A percentile compares a stretch with the other conserved stretches of the same genome.
Conservation (phyloP, 2,888 invertebrate genomes). For the Zygaena filipendulae region DNA sequence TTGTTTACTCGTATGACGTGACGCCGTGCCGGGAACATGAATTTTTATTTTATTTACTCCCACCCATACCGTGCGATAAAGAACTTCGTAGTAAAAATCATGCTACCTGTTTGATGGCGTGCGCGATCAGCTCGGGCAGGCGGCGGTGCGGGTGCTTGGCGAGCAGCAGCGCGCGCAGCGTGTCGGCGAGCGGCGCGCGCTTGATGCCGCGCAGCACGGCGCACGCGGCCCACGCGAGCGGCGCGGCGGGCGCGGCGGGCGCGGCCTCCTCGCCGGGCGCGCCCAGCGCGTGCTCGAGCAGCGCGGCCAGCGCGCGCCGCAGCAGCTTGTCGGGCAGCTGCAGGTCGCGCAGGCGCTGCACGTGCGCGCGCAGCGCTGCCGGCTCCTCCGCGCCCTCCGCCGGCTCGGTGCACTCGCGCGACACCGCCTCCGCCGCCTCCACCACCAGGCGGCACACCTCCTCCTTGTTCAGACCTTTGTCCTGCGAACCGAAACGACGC, state of each 20-base stretch:
- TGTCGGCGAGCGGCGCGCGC: conserved; percentile 29
- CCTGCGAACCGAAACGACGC: too few relatives aligned
- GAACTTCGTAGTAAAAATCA: neutral
- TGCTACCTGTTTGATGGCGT: conserved; percentile 24
- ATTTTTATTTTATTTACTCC: too few relatives aligned
- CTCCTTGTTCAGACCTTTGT: conserved; percentile 38
- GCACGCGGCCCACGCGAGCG: conserved; percentile 17
- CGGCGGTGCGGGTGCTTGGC: conserved; percentile 26
- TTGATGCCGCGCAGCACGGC: conserved; percentile 23
- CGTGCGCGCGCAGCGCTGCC: conserved; percentile 18
- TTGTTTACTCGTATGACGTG: too few relatives aligned
- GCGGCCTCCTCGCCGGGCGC: conserved; percentile 13
- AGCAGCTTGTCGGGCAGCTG: conserved; percentile 39
- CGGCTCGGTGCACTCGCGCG: conserved; percentile 13
- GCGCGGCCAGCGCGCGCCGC: conserved; percentile 11
- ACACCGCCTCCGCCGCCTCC: conserved; percentile 36
- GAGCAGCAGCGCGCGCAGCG: conserved; percentile 31
- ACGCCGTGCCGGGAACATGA: too few relatives aligned
- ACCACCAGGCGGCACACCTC: conserved; percentile 51
- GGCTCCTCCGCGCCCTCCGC: conserved; percentile 9
- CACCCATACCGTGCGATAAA: neutral
- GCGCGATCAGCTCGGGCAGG: conserved; percentile 40
- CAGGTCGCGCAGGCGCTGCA: conserved; percentile 34
- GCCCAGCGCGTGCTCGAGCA: conserved; percentile 15
- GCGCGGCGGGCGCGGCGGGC: conserved; percentile 9